Evolutionary conservation across 2,113 vertebrate species (phyloP), one percentile per base, ranked within the genome.

Genomic region (Asarcornis scutulata): DNA sequence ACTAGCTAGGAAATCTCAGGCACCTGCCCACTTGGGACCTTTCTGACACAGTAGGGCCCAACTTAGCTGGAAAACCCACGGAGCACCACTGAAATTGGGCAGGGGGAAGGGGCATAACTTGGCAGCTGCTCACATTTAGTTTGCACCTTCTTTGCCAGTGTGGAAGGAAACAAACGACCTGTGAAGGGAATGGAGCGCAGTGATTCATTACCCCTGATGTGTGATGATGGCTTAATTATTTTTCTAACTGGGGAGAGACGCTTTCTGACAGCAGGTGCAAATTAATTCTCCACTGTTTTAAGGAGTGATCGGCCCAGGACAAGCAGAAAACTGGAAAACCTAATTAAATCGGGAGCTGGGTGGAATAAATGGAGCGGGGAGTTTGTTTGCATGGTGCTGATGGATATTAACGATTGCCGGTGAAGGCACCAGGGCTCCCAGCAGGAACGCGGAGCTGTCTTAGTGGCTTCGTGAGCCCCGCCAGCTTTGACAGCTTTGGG

Each of bases 191-290:
- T 58, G 88, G 77, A 94, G 96, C 91, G 53, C 40, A 92, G 97
- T 97, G 98, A 97, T 94, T 98, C 97, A 98, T 99, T 98, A 98
- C 98, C 98, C 98, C 98, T 91, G 93, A 98, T 98, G 98, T 98
- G 98, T 97, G 98, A 97, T 96, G 97, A 98, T 97, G 97, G 95
- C 97, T 98, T 98, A 97, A 99, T 98, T 98, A 97, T 97, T 98
- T 98, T 96, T 96, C 93, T 98, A 98, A 97, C 95, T 95, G 95
- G 98, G 98, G 96, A 97, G 97, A 97, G 97, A 96, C 87, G 85
- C 95, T 94, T 97, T 97, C 97, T 97, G 98, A 98, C 97, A 98
- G 98, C 98, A 98, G 98, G 98, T 98, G 98, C 95, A 98, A 98
- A 98, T 98, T 97, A 98, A 98, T 98, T 98, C 97, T 97, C 97